phyloP scores from a whole-genome alignment of 2,797 vertebrate genomes.

The Myotis daubentonii region DNA sequence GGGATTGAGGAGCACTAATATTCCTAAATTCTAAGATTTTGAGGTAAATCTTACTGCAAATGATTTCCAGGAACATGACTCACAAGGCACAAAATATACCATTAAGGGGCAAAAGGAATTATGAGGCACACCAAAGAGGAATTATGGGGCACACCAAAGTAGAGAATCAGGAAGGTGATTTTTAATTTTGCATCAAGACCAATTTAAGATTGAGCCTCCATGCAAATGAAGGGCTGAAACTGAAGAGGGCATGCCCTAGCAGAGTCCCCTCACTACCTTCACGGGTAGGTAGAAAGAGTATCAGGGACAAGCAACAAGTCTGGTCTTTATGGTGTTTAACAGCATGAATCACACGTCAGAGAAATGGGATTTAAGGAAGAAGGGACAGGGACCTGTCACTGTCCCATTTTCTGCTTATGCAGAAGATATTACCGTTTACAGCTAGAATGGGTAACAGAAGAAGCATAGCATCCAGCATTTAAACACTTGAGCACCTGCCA shows the following conservation, averaged over 20 bases:
- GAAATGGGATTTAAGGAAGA: slow-evolving; percentile 3
- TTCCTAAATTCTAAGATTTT: slow-evolving; percentile 3
- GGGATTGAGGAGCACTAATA: not conserved
- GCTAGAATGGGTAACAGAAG: not conserved
- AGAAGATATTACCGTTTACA: not conserved
- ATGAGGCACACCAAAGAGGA: not conserved
- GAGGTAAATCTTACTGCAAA: not conserved
- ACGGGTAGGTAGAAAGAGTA: not conserved
- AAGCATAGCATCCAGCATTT: not conserved
- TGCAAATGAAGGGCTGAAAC: not conserved
- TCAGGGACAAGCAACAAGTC: not conserved
- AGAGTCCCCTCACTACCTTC: not conserved
- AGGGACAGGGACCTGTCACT: not conserved
- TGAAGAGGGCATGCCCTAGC: not conserved
- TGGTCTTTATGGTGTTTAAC: too few relatives aligned
- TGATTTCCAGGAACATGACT: not conserved
- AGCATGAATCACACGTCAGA: not conserved
- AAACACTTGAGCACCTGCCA: not conserved
- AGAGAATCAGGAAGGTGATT: not conserved
- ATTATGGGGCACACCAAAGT: not conserved
- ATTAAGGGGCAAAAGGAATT: not conserved
- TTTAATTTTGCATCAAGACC: not conserved
- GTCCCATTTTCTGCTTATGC: not conserved
- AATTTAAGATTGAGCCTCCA: not conserved
- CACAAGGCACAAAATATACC: not conserved